Conservation (phyloP, 2,113 vertebrate genomes). For the Scortum barcoo region DNA sequence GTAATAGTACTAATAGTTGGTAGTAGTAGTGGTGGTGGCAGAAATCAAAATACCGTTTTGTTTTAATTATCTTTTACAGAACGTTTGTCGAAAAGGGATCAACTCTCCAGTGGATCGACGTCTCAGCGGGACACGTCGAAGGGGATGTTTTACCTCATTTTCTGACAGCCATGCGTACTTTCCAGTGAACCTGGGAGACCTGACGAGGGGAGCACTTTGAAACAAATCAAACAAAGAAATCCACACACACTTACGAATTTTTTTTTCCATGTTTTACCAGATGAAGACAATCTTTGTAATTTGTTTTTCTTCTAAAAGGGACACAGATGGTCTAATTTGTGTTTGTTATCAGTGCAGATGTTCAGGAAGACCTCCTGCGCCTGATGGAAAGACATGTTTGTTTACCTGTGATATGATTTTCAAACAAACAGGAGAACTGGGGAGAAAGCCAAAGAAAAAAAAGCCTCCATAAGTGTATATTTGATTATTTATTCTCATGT, state of each 20-base stretch:
- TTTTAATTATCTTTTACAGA: conserved; percentile 22
- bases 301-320: conserved; percentile 46
- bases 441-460: conserved; percentile 58
- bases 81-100: conserved; percentile 61
- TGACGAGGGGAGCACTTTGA: not conserved
- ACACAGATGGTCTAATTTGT: conserved; percentile 24
- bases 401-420: not conserved
- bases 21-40: not conserved
- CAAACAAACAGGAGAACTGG: conserved; percentile 17
- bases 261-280: not conserved
- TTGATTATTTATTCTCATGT: conserved; percentile 68
- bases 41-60: not conserved
- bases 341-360: conserved; percentile 15
- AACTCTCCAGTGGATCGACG: conserved; percentile 1
- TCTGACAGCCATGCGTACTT: conserved; percentile 16
- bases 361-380: conserved; percentile 40
- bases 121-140: not conserved
- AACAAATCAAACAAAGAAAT: not conserved
- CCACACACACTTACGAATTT: not conserved
- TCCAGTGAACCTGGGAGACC: not conserved
- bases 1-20: not conserved
- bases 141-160: conserved; percentile 38
- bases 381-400: not conserved
- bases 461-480: conserved; percentile 28
- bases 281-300: not conserved